Percentiles rank a stretch among this genome's conserved stretches.
Evolutionary conservation across 2,113 vertebrate genomes (phyloP).

Genomic region (Morone saxatilis): DNA sequence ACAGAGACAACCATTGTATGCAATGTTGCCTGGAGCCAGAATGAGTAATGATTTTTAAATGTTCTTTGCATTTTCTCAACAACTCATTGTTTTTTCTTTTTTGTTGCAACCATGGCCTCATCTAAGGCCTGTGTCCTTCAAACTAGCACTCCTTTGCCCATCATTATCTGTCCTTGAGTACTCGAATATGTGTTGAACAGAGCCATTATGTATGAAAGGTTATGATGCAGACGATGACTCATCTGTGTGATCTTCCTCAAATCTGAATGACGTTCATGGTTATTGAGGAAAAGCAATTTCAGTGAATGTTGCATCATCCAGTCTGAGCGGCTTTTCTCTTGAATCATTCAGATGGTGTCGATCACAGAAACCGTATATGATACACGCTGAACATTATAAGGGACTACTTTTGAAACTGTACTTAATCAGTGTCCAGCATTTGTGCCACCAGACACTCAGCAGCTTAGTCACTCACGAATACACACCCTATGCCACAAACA

Average conservation of each 20-base stretch:
- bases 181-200: background rate
- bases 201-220: constrained; percentile 3
- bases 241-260: background rate
- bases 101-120: constrained; percentile 5
- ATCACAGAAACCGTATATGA: background rate
- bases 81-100: background rate
- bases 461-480: constrained; percentile 18
- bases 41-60: background rate
- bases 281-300: background rate
- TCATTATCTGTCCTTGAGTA: background rate
- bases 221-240: constrained; percentile 14
- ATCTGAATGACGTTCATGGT: background rate
- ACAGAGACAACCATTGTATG: background rate
- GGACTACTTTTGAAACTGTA: background rate
- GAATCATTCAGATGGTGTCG: background rate
- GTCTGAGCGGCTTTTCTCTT: too few relatives aligned
- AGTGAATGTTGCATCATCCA: too few relatives aligned
- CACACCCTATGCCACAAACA: constrained; percentile 20
- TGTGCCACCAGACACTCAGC: background rate
- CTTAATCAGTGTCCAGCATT: background rate
- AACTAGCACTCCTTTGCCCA: background rate
- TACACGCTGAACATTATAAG: constrained; percentile 1
- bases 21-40: constrained; percentile 16
- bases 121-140: background rate
- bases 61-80: background rate